Percentiles rank a stretch among this genome's conserved stretches.
Conservation (phyloP, 2,113 vertebrate genomes). For the Malurus melanocephalus region DNA sequence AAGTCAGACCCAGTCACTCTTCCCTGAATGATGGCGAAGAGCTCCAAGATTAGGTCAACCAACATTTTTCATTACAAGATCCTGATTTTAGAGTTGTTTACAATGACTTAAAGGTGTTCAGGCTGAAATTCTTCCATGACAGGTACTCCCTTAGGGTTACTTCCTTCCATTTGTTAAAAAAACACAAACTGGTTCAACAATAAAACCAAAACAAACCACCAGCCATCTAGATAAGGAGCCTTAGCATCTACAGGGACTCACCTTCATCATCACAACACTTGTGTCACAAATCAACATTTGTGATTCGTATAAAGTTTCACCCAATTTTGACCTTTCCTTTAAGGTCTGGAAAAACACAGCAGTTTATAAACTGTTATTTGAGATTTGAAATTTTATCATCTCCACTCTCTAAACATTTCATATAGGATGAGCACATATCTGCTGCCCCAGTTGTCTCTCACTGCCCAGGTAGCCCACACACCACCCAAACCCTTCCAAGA, state of each 20-base stretch:
- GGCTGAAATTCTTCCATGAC: not conserved
- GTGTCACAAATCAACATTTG: not conserved
- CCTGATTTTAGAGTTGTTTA: not conserved
- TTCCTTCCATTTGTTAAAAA: not conserved
- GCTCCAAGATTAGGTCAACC: not conserved
- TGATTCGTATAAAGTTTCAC: not conserved
- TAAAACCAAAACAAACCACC: not conserved
- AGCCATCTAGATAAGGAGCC: not conserved
- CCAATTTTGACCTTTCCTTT: not conserved
- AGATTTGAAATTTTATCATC: not conserved
- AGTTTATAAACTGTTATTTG: not conserved
- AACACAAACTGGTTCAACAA: not conserved
- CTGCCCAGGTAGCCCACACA: not conserved
- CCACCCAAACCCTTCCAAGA: not conserved
- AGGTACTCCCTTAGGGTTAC: not conserved
- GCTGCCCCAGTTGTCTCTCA: not conserved
- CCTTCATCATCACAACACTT: not conserved
- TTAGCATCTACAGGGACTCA: not conserved
- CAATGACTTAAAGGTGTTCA: not conserved
- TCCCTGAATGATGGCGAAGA: not conserved
- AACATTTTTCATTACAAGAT: not conserved
- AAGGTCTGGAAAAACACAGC: not conserved
- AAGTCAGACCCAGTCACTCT: not conserved
- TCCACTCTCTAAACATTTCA: not conserved
- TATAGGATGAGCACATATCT: fast-evolving